Evolutionary conservation across 2,797 vertebrate species (phyloP).

Genomic region (Potorous gilbertii): DNA sequence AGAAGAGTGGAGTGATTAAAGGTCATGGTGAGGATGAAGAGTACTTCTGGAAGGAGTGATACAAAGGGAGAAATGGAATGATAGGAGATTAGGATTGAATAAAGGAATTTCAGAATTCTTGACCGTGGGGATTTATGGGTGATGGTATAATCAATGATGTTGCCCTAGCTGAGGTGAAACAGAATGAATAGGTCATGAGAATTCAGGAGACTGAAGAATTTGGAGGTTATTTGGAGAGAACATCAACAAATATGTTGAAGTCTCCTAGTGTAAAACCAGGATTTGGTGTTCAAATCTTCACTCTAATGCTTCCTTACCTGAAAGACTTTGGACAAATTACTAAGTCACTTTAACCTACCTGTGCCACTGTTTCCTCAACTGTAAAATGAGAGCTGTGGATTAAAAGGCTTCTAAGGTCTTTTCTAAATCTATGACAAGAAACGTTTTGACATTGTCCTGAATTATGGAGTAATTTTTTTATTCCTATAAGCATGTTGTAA

Average conservation of each 20-base stretch:
- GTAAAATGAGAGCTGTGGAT: no score
- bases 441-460: background rate
- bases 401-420: background rate
- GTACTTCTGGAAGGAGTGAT: background rate
- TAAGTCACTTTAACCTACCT: no score
- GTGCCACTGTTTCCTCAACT: no score
- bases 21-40: background rate
- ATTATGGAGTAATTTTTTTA: background rate
- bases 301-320: no score
- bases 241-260: background rate
- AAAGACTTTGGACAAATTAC: no score
- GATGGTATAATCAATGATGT: no score
- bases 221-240: background rate
- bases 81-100: background rate
- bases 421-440: background rate
- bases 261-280: background rate
- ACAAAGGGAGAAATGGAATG: background rate
- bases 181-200: background rate
- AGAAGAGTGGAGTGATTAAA: background rate
- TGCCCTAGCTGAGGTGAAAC: background rate
- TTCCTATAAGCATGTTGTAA: background rate
- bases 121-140: background rate
- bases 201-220: background rate
- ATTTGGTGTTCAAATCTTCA: no score
- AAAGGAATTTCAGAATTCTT: background rate